Evolutionary conservation across 2,797 vertebrate genomes (phyloP), one percentile per base, ranked within the genome.

Genomic region (Microcaecilia unicolor): DNA sequence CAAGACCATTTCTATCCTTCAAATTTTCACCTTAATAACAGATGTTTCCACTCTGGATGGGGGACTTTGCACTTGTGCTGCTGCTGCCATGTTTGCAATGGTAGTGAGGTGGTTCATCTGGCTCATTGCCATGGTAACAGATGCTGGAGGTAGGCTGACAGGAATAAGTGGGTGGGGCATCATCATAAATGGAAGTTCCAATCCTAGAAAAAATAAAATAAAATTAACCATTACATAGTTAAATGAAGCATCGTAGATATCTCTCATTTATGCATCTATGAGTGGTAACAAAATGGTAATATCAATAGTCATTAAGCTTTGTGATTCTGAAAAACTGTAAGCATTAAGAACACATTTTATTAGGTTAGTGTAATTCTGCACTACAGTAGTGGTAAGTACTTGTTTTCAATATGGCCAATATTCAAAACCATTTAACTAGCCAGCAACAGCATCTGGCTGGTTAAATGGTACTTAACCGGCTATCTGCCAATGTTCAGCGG

Each of bases 121-220:
- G 81, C 92, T 98, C 95, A 99, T 99, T 3, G 96, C 96, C 96
- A 99, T 99, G 13, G 95, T 96, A 80, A 99, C 96, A 57, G 96
- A 99, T 51, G 96, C 96, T 68, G 94, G 96, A 80, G 96, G 96
- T 87, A 99, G 87, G 81, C 92, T 98, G 78, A 99, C 96, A 1
- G 96, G 96, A 75, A 99, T 98, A 70, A 99, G 83, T 2, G 95
- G 96, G 70, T 99, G 96, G 61, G 96, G 94, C 96, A 99, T 99
- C 96, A 99, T 99, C 96, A 99, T 99, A 74, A 99, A 98, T 61
- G 96, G 96, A 69, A 99, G 93, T 69, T 98, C 96, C 85, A 98
- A 67, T 60, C 96, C 96, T 97, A 53, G 12, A 33, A 45, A 46
- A 23, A 16, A 36, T 19, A n/a, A n/a, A n/a, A n/a, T n/a, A n/a